phyloP scores from a whole-genome alignment of 2,113 vertebrate species.

The Tupaia chinensis region DNA sequence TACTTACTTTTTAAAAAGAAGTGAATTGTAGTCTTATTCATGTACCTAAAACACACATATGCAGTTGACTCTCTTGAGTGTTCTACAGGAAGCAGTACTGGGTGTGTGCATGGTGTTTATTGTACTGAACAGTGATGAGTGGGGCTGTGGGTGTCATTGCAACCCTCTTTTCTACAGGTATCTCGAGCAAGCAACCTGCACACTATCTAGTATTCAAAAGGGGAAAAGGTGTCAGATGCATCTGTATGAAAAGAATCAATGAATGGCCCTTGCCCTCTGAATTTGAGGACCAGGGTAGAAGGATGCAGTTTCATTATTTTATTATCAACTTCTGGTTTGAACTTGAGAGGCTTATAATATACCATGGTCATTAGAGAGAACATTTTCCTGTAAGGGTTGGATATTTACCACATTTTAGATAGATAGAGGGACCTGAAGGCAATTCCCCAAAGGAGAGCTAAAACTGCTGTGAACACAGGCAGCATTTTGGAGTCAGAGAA shows the following conservation, averaged over 20 bases:
- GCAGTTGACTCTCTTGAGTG: not conserved
- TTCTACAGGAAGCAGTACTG: accelerated
- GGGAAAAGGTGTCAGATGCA: not conserved
- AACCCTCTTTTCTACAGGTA: not conserved
- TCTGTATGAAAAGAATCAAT: not conserved
- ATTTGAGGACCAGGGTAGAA: not conserved
- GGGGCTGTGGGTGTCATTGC: too few species aligned
- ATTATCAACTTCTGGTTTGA: not conserved
- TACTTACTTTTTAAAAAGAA: not conserved
- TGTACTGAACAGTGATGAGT: not conserved
- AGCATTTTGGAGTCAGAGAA: not conserved
- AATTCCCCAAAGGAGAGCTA: not conserved
- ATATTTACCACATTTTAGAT: not conserved
- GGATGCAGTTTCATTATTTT: not conserved
- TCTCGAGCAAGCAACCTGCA: not conserved
- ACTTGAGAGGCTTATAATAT: not conserved
- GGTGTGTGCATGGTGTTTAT: not conserved
- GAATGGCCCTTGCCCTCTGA: not conserved
- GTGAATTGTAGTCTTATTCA: not conserved
- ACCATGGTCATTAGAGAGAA: not conserved
- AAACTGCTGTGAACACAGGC: not conserved
- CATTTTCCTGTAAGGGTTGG: not conserved
- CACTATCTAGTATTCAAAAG: not conserved
- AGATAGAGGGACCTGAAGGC: not conserved
- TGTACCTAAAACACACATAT: not conserved